A percentile compares a stretch with the other conserved stretches of the same genome.
Evolutionary conservation across 2,113 vertebrate species (phyloP).

Genomic region (Chitala chitala): DNA sequence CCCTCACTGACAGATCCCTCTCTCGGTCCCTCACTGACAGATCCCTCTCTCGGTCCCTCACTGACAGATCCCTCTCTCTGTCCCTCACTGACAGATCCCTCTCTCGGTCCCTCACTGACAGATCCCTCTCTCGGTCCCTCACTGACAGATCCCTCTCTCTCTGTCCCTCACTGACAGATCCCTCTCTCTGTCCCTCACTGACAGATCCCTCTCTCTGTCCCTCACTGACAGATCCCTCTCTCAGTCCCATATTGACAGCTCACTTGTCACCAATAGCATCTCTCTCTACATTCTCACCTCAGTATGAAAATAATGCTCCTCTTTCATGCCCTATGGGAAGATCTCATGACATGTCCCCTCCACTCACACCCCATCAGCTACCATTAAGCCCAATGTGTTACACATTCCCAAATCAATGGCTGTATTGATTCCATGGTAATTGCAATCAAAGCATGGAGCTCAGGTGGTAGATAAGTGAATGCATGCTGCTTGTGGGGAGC

Average conservation of each 20-base stretch:
- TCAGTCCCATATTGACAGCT: background rate
- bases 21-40: constrained; percentile 1
- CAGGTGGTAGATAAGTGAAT: background rate
- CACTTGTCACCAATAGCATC: background rate
- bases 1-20: background rate
- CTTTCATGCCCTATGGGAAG: background rate
- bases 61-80: background rate
- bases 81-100: background rate
- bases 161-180: background rate
- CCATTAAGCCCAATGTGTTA: constrained; percentile 11
- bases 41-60: background rate
- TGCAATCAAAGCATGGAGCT: background rate
- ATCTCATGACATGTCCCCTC: background rate
- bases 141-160: constrained; percentile 5
- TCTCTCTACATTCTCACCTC: background rate
- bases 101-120: constrained; percentile 3
- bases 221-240: background rate
- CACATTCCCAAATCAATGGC: constrained; percentile 18
- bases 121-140: background rate
- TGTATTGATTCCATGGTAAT: constrained; percentile 11
- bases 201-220: background rate
- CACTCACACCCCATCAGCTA: background rate
- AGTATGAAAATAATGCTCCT: background rate
- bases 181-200: background rate
- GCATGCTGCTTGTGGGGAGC: background rate